These are phyloP conservation scores for Bombycilla garrulus DNA, from an alignment of 2,113 vertebrate species.

Conservation along the genomic window DNA sequence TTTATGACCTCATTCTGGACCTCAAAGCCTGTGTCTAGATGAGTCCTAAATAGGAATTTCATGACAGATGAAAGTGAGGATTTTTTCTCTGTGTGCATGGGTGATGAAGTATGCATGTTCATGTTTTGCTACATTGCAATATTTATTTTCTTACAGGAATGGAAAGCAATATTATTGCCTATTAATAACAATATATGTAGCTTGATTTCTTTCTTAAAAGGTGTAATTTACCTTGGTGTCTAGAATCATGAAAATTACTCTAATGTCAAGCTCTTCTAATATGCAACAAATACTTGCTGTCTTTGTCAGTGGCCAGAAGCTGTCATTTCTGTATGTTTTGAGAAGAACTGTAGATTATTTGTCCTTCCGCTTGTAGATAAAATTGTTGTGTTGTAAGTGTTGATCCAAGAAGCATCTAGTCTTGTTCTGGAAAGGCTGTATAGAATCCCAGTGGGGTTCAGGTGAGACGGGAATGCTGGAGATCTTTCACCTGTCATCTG, in stretches of 20 bases:
- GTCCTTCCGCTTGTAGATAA: not conserved
- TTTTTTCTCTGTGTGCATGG: not conserved
- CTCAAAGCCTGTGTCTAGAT: not conserved
- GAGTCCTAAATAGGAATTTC: not conserved
- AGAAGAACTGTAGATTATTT: not conserved
- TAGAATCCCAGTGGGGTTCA: not conserved
- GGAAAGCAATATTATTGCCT: not conserved
- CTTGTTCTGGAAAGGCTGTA: not conserved
- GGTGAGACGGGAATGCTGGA: not conserved
- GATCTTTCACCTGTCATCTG: not conserved
- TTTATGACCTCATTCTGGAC: not conserved
- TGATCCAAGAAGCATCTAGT: not conserved
- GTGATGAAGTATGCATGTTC: not conserved
- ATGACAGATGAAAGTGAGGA: not conserved
- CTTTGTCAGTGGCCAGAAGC: not conserved
- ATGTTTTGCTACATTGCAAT: not conserved
- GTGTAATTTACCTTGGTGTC: not conserved
- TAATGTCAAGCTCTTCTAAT: not conserved
- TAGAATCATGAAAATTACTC: not conserved
- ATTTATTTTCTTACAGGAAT: not conserved
- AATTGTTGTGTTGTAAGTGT: not conserved
- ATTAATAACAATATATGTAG: not conserved
- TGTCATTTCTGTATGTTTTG: not conserved
- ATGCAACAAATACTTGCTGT: not conserved
- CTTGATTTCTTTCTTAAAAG: not conserved